Evolutionary conservation across 2,888 invertebrate species (phyloP).

Genomic region (Chymomyza caudatula): DNA sequence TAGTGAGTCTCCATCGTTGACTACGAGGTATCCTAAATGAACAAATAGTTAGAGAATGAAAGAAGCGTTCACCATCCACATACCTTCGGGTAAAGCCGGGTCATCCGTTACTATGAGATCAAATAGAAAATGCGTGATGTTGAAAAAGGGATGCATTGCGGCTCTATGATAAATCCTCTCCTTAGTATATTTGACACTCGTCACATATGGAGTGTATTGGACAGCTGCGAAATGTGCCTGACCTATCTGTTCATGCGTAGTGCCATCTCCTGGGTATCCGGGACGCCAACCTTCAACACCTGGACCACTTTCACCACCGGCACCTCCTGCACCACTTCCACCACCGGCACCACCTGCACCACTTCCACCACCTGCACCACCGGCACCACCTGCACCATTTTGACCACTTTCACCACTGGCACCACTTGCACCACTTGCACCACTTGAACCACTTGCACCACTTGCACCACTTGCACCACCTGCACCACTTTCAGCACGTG

Average conservation of each 20-base stretch:
- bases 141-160: conserved; percentile 15
- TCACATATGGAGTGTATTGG: conserved; percentile 11
- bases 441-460: too few relatives aligned
- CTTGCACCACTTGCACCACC: too few relatives aligned
- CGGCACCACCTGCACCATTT: too few relatives aligned
- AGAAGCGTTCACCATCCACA: not conserved
- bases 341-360: too few relatives aligned
- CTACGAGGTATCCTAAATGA: conserved; percentile 69
- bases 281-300: too few relatives aligned
- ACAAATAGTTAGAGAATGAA: not conserved
- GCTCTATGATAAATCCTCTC: not conserved
- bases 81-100: conserved; percentile 24
- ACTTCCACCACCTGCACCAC: too few relatives aligned
- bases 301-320: not conserved
- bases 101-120: not conserved
- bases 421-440: too few relatives aligned
- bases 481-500: too few relatives aligned
- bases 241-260: conserved; percentile 35
- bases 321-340: too few relatives aligned
- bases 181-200: not conserved
- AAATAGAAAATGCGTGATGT: conserved; percentile 18
- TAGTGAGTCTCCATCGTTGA: conserved; percentile 59
- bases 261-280: conserved; percentile 11
- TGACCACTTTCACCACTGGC: too few relatives aligned
- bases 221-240: conserved; percentile 10